Evolutionary conservation across 2,797 vertebrate genomes (phyloP).

Genomic region (Botia kubotai): DNA sequence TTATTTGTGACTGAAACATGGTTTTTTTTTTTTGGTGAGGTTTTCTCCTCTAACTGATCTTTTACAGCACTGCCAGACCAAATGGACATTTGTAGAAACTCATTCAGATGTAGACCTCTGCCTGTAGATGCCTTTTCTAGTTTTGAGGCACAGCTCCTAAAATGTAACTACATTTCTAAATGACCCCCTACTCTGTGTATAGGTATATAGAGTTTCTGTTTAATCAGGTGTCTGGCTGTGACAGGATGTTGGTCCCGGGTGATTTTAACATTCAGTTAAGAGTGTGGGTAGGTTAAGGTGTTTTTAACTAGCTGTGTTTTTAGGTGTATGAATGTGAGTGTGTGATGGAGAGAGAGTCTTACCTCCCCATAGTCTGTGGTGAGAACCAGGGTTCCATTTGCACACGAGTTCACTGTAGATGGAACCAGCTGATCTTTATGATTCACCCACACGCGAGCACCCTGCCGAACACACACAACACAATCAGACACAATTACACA

Average conservation of each 20-base stretch:
- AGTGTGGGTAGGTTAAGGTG: too few relatives aligned
- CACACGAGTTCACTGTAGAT: conserved; percentile 82
- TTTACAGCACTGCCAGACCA: background rate
- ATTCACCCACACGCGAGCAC: conserved; percentile 86
- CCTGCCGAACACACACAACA: conserved; percentile 76
- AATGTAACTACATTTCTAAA: background rate
- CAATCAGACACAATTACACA: conserved; percentile 7
- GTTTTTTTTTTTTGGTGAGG: too few relatives aligned
- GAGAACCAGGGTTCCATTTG: conserved; percentile 81
- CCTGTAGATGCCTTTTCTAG: background rate
- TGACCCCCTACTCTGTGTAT: background rate
- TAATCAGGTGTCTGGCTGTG: too few relatives aligned
- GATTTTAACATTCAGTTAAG: background rate
- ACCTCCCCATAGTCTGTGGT: conserved; percentile 88
- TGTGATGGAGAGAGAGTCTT: conserved; percentile 60
- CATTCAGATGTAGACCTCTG: background rate
- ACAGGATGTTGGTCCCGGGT: background rate
- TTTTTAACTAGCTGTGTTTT: too few relatives aligned
- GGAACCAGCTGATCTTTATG: conserved; percentile 88
- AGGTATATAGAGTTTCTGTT: background rate
- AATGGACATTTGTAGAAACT: conserved; percentile 1
- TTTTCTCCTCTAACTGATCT: too few relatives aligned
- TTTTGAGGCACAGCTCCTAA: background rate
- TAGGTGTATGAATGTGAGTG: conserved; percentile 10
- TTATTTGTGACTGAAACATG: too few relatives aligned